Conservation (phyloP, 2,888 invertebrate genomes). For the Drosophila putrida region DNA sequence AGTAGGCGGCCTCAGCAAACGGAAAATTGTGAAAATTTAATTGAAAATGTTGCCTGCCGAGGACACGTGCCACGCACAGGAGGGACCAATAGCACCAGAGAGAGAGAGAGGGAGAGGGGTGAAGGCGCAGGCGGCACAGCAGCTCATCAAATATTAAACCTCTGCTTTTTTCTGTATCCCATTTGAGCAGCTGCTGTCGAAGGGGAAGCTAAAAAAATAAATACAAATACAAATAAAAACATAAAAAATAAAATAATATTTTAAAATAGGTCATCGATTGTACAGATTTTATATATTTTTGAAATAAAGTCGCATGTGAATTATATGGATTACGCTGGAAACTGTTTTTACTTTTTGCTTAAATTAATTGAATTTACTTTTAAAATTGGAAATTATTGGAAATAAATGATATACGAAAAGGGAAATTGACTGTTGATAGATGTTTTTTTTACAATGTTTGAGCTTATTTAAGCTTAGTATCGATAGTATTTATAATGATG, state of each 20-base stretch:
- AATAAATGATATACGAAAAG: not conserved
- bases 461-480: too few species aligned
- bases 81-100: not conserved
- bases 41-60: slow-evolving; percentile 63
- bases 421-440: too few species aligned
- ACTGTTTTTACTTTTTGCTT: not conserved
- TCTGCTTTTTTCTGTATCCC: slow-evolving; percentile 29
- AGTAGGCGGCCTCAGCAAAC: slow-evolving; percentile 47
- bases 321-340: slow-evolving; percentile 13
- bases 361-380: not conserved
- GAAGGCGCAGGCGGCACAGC: slow-evolving; percentile 20
- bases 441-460: too few species aligned
- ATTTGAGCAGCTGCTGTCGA: slow-evolving; percentile 51
- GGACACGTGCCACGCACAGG: slow-evolving; percentile 43
- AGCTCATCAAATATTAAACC: slow-evolving; percentile 69
- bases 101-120: not conserved
- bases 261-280: slow-evolving; percentile 42
- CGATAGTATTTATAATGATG: too few species aligned
- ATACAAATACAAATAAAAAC: slow-evolving; percentile 8
- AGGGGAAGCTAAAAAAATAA: slow-evolving; percentile 12
- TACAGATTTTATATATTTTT: slow-evolving; percentile 1
- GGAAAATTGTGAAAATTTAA: slow-evolving; percentile 78
- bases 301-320: slow-evolving; percentile 9
- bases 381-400: not conserved
- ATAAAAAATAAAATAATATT: slow-evolving; percentile 20